Base-by-base conservation (phyloP, 1,140 invertebrate genomes). In the Calosoma granatense region DNA sequence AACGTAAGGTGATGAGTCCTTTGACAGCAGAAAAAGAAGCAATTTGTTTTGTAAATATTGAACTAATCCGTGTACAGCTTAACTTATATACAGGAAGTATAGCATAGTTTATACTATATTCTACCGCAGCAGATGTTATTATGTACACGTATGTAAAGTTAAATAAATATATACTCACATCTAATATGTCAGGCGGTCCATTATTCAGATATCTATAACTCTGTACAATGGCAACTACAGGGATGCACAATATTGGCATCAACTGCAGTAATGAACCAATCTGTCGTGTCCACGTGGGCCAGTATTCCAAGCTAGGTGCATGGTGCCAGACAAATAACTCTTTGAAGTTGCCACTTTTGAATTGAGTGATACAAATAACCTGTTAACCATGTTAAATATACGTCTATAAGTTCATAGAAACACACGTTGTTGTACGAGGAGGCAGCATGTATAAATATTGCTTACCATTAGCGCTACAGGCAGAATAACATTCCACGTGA, bases 401-500 rank as follows among this genome's bases (percentile, higher is more conserved):
- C 0, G 26, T 56, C 3, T 53, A 20, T 26, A 36, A 36, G 6
- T 36, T 36, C 6, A 9, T 36, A 36, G 26, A 9, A 36, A 36
- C 6, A 36, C 26, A 36, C 6, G n/a, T 36, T 36, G 26, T 9
- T 36, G 26, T 36, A 36, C 6, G 26, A 43, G 26, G 17, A 19
- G 47, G n/a, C 22, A 60, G 59, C 73, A 72, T 78, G n/a, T n/a
- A n/a, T n/a, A n/a, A n/a, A n/a, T n/a, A n/a, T n/a, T n/a, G n/a
- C n/a, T n/a, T 66, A 91, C 88, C 72, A 89, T 81, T 51, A 92
- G 70, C 3, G 80, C 75, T 47, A 90, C 84, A 1, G 90, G 90
- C 57, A 92, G 67, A 53, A 92, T 74, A 2, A 94, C 86, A 69
- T 90, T 94, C 91, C 92, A 94, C 1, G 83, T 84, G 65, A 94